Base-by-base conservation (phyloP, 2,888 invertebrate species). In the Cryptus armator region DNA sequence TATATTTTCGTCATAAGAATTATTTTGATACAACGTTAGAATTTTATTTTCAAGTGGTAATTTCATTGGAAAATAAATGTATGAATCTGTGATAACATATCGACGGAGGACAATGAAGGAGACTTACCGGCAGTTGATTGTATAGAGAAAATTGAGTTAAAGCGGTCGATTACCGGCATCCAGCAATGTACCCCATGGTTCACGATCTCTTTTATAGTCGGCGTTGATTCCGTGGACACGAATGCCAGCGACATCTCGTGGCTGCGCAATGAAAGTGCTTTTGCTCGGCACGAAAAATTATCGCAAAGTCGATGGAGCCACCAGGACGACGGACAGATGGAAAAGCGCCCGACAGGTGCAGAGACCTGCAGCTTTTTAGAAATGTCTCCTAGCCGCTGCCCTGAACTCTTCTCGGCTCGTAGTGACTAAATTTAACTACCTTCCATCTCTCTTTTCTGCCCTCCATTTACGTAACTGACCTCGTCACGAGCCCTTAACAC, bases 251-350 rank as follows among this genome's bases (percentile, higher is more conserved):
- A 16, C 74, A 74, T 74, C 74, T 64, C n/a, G 29, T 29, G 62
- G 19, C 5, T 48, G n/a, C 32, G 6, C 37, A 0, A 19, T 5
- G n/a, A 16, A 74, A n/a, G 44, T n/a, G 14, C 6, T 56, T 29
- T 46, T 16, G 1, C 14, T 32, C 37, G 24, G 29, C 10, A 44
- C n/a, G 62, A 74, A 32, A 16, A 32, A 62, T 10, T 32, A n/a
- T n/a, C 62, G 16, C 9, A 16, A 37, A 12, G n/a, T 46, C 3
- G 77, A 77, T 77, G 77, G 67, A 37, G 77, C 56, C 67, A 77
- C 56, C 44, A 4, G 44, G 3, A 5, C 59, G 3, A 5, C n/a
- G 10, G 16, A 44, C 32, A 16, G 32, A 46, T 16, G 2, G 1
- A 29, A 4, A 3, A 14, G 19, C 1, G 16, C 10, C n/a, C 46